Conservation (phyloP, 2,113 vertebrate species). For the Tinamus guttatus region DNA sequence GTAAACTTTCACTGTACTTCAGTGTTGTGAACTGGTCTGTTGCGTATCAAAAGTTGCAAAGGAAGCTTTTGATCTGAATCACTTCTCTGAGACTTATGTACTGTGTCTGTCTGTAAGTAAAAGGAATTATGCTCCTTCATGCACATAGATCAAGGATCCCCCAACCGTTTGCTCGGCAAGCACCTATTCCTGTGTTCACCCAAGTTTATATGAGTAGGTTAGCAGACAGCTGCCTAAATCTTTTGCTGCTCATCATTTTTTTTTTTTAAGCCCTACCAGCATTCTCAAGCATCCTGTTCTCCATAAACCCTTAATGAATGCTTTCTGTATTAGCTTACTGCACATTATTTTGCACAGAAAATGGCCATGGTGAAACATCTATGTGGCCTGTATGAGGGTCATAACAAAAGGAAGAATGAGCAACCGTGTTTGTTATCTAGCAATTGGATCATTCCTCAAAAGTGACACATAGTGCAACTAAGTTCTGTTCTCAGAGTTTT, state of each 20-base stretch:
- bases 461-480: neutral
- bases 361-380: neutral
- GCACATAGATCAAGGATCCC: neutral
- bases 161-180: neutral
- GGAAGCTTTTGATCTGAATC: constrained; percentile 43
- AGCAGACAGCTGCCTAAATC: neutral
- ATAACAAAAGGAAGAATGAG: neutral
- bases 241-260: neutral
- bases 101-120: neutral
- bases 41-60: neutral
- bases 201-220: neutral
- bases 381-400: neutral
- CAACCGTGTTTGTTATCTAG: neutral
- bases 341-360: neutral
- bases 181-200: neutral
- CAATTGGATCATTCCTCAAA: neutral
- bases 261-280: neutral
- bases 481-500: neutral
- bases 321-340: neutral
- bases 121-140: neutral
- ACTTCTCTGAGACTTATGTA: neutral
- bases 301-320: neutral
- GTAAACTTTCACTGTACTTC: constrained; percentile 37
- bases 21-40: neutral
- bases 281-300: neutral